Conservation (phyloP, 2,888 invertebrate species). For the Eupithecia dodoneata region DNA sequence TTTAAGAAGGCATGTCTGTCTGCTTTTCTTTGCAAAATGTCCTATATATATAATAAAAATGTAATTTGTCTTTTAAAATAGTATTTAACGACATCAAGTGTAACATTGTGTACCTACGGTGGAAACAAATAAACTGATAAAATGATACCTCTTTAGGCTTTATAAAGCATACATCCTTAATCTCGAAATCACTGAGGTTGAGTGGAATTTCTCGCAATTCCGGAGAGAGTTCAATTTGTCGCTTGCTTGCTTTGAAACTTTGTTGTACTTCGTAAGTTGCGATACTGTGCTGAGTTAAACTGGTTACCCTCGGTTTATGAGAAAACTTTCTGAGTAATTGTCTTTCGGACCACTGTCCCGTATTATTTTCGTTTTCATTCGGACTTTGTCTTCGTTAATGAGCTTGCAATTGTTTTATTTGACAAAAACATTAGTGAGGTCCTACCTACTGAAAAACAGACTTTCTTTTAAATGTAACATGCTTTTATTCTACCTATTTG, state of each 20-base stretch:
- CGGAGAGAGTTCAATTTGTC: conserved; percentile 37
- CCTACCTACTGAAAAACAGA: too few relatives aligned
- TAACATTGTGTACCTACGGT: too few relatives aligned
- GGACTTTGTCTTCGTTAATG: conserved; percentile 4
- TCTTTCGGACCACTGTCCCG: conserved; percentile 42
- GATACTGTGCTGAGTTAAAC: conserved; percentile 52
- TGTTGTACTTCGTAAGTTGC: conserved; percentile 46
- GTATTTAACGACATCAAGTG: too few relatives aligned
- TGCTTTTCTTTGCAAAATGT: too few relatives aligned
- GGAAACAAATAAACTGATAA: too few relatives aligned
- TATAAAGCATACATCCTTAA: conserved; percentile 14
- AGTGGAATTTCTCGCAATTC: conserved; percentile 28
- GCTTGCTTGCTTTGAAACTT: conserved; percentile 40
- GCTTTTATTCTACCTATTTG: too few relatives aligned
- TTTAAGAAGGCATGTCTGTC: too few relatives aligned
- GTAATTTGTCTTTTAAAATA: too few relatives aligned
- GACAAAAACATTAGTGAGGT: background rate
- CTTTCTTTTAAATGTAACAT: too few relatives aligned
- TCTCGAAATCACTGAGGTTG: conserved; percentile 19
- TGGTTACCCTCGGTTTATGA: conserved; percentile 56
- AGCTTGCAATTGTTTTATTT: background rate
- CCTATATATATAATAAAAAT: too few relatives aligned
- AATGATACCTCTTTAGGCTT: too few relatives aligned
- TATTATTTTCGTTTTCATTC: conserved; percentile 34
- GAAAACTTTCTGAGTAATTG: conserved; percentile 58